Percentiles rank a stretch among this genome's conserved stretches.
Conservation (phyloP, 2,113 vertebrate genomes). For the Salvelinus fontinalis region DNA sequence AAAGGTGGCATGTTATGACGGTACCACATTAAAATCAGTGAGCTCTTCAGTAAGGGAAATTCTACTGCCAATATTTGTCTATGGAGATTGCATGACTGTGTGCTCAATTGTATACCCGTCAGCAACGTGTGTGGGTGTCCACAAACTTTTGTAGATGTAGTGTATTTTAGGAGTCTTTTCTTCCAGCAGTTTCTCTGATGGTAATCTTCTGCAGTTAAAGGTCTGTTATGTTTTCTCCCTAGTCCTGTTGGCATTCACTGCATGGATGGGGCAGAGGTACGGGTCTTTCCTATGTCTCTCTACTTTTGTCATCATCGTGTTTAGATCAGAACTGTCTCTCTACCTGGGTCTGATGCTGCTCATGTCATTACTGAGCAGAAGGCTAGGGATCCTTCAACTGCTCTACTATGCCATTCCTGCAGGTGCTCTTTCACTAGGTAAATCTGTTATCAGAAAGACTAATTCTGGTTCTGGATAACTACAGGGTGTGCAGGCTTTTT, state of each 20-base stretch:
- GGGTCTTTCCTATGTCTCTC: conserved; percentile 85
- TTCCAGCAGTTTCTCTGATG: too few relatives aligned
- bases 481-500: background rate
- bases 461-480: background rate
- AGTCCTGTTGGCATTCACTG: conserved; percentile 85
- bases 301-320: conserved; percentile 86
- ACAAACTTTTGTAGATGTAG: too few relatives aligned
- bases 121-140: too few relatives aligned
- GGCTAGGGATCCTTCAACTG: conserved; percentile 71
- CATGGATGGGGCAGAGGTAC: conserved; percentile 86
- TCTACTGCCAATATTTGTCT: too few relatives aligned
- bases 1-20: too few relatives aligned
- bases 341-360: conserved; percentile 87
- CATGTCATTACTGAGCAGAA: conserved; percentile 74
- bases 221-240: conserved; percentile 8
- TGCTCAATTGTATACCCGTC: too few relatives aligned
- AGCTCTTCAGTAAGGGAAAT: too few relatives aligned
- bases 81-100: too few relatives aligned
- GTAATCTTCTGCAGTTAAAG: too few relatives aligned
- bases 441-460: background rate
- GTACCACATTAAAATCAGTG: too few relatives aligned
- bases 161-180: too few relatives aligned
- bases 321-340: conserved; percentile 89
- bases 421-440: conserved; percentile 81
- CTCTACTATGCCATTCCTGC: conserved; percentile 82